Evolutionary conservation across 2,888 invertebrate species (phyloP).

Genomic region (Caprella mutica): DNA sequence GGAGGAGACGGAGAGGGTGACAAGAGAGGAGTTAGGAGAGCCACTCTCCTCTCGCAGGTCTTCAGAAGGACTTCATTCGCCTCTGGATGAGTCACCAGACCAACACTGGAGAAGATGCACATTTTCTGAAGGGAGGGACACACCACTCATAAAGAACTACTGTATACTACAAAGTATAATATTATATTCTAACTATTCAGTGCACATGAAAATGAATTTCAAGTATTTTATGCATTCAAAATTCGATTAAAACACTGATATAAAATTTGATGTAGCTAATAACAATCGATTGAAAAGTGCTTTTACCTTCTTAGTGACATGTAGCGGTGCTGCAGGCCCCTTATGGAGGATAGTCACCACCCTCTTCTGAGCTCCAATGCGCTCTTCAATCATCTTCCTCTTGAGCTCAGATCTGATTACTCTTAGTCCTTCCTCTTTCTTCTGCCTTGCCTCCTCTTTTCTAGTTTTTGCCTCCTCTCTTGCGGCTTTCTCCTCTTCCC

Average conservation of each 20-base stretch:
- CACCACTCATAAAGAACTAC: neutral
- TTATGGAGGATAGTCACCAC: slow-evolving; percentile 10
- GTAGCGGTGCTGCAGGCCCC: slow-evolving; percentile 30
- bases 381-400: slow-evolving; percentile 1
- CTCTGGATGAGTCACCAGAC: slow-evolving; percentile 27
- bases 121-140: slow-evolving; percentile 20
- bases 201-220: no score
- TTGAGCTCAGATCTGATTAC: slow-evolving; percentile 7
- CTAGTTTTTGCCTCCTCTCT: slow-evolving; percentile 7
- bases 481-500: slow-evolving; percentile 7
- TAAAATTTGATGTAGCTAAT: no score
- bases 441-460: slow-evolving; percentile 7
- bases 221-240: no score
- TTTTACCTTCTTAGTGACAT: slow-evolving; percentile 22
- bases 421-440: slow-evolving; percentile 4
- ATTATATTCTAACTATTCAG: no score
- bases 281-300: neutral
- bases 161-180: neutral
- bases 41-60: slow-evolving; percentile 29
- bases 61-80: slow-evolving; percentile 24
- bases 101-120: slow-evolving; percentile 22
- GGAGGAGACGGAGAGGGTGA: slow-evolving; percentile 7
- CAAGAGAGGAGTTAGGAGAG: slow-evolving; percentile 20
- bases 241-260: no score
- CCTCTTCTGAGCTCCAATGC: slow-evolving; percentile 1